Base-by-base conservation (phyloP, 2,797 vertebrate species). In the Mus spretus region DNA sequence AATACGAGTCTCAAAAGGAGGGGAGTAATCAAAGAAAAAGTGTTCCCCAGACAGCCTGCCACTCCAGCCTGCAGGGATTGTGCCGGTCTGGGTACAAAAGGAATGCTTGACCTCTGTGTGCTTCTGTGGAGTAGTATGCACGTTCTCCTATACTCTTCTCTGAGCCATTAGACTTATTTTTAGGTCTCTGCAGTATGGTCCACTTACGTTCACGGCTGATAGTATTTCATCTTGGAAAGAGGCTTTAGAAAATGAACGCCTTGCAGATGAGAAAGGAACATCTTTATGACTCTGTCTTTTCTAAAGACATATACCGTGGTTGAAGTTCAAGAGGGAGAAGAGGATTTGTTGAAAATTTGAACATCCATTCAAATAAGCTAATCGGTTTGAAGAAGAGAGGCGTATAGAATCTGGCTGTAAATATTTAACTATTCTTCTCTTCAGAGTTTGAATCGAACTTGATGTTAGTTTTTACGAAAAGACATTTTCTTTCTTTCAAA, bases 401-500 rank as follows among this genome's bases (percentile, higher is more conserved):
- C 55, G 63, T 24, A 7, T 70, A 65, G 50, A 87, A 75, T 63
- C 70, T 6, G 70, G 9, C 31, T 93, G 26, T 90, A 83, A 95
- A 95, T 89, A 26, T 67, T 94, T 75, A 87, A 40, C 53, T 92
- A 50, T 2, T 91, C 24, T 96, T 79, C 96, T 72, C 89, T 95
- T 20, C 10, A 44, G 47, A 63, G 93, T 89, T 84, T 94, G 65
- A 50, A 55, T 94, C 44, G 72, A 24, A 74, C 6, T 87, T 57
- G 70, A 65, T 47, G 19, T 44, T 65, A 87, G 86, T 79, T 93
- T 93, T 91, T 81, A 83, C 63, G 96, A 93, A 72, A 72, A 24
- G 31, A 77, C 7, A 22, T 89, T 95, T 96, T 90, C 31, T 94
- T 96, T 84, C 14, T 93, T 89, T 96, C 31, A 79, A 92, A 94